Conservation (phyloP, 2,888 invertebrate genomes). For the Sympetrum striolatum region DNA sequence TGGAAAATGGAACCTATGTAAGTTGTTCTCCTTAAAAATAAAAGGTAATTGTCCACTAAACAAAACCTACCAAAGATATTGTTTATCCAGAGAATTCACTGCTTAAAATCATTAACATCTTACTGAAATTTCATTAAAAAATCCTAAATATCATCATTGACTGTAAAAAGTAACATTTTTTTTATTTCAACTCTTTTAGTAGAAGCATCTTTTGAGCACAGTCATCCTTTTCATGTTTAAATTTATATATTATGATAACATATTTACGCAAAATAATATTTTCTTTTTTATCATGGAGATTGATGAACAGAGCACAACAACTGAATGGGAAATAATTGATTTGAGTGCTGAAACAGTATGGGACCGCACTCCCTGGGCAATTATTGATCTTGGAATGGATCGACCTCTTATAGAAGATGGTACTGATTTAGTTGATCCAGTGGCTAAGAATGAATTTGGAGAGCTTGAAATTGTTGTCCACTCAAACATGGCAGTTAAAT, state of each 20-base stretch:
- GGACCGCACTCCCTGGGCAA: constrained; percentile 8
- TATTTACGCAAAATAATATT: not conserved
- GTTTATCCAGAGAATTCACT: not conserved
- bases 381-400: constrained; percentile 11
- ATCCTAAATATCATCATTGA: no score
- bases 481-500: constrained; percentile 5
- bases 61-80: not conserved
- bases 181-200: no score
- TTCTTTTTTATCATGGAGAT: not conserved
- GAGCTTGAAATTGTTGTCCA: constrained; percentile 13
- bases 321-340: constrained; percentile 17
- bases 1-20: constrained; percentile 29
- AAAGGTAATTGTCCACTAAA: not conserved
- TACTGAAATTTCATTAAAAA: no score
- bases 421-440: constrained; percentile 7
- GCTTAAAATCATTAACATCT: no score
- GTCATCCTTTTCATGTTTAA: no score
- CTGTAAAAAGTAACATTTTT: no score
- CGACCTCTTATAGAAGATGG: constrained; percentile 13
- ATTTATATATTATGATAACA: no score
- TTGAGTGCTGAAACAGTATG: constrained; percentile 28
- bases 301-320: not conserved
- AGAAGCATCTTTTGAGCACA: no score
- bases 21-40: not conserved
- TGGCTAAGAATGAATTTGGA: constrained; percentile 6